Conservation (phyloP, 1,140 invertebrate species). For the Acromyrmex charruanus region DNA sequence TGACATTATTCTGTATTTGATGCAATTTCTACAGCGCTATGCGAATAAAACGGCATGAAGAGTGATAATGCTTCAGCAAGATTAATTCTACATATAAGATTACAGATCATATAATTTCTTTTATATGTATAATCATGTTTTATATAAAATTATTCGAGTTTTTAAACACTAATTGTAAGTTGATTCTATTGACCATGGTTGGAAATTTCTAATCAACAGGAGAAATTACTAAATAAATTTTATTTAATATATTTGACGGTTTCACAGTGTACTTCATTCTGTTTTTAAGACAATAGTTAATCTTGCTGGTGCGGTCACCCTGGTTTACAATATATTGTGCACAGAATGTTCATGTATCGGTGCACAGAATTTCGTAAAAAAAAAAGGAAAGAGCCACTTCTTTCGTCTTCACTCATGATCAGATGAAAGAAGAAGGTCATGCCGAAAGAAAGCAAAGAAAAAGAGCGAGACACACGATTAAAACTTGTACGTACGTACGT, state of each 20-base stretch:
- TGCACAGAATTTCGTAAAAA: conserved; percentile 47
- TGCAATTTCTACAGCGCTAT: conserved; percentile 1
- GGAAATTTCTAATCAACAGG: background rate
- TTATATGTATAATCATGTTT: no score
- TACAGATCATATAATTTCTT: background rate
- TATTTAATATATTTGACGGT: background rate
- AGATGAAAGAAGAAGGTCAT: conserved; percentile 17
- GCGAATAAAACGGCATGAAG: conserved; percentile 2
- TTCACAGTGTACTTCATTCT: background rate
- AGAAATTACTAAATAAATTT: background rate
- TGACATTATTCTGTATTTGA: conserved; percentile 1
- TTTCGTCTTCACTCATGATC: conserved; percentile 1
- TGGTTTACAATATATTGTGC: conserved; percentile 24
- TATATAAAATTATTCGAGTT: background rate
- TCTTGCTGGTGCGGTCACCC: conserved; percentile 6
- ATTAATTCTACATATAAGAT: background rate
- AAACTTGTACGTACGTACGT: conserved; percentile 82
- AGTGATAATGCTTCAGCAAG: conserved; percentile 10
- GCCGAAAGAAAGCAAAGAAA: conserved; percentile 20
- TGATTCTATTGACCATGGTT: background rate
- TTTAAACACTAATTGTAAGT: background rate
- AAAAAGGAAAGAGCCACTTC: conserved; percentile 11
- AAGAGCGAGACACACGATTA: conserved; percentile 58
- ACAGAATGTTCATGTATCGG: conserved; percentile 58
- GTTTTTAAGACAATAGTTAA: background rate